phyloP scores from a whole-genome alignment of 2,113 vertebrate species.

The Pseudorasbora parva region DNA sequence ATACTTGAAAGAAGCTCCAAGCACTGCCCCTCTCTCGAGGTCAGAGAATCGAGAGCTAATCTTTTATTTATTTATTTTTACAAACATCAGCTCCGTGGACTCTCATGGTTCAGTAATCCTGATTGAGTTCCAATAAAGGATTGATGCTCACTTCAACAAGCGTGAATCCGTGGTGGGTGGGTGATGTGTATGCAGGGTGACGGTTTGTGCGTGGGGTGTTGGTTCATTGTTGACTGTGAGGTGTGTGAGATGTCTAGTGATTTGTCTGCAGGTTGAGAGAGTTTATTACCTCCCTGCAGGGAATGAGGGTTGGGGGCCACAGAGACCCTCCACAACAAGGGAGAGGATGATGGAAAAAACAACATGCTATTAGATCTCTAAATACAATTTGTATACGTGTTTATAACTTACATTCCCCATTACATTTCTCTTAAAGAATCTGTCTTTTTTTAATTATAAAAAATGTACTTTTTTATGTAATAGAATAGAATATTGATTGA shows the following conservation, averaged over 20 bases:
- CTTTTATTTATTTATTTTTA: not conserved
- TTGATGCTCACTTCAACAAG: not conserved
- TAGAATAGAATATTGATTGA: too few relatives aligned
- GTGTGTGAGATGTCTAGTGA: not conserved
- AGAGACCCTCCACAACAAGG: not conserved
- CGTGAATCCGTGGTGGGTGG: not conserved
- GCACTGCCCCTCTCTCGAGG: not conserved
- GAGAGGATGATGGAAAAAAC: not conserved
- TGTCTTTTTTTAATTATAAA: too few relatives aligned
- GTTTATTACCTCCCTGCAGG: not conserved
- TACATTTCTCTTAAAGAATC: not conserved
- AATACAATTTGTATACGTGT: not conserved
- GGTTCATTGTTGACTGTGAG: not conserved
- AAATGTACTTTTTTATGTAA: too few relatives aligned
- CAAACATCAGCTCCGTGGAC: not conserved
- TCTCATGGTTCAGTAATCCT: slow-evolving; percentile 16
- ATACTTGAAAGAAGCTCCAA: slow-evolving; percentile 13
- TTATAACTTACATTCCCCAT: not conserved
- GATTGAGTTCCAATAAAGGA: slow-evolving; percentile 30
- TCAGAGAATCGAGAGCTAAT: not conserved
- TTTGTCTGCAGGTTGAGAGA: not conserved
- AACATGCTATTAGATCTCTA: not conserved
- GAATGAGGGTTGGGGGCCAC: not conserved
- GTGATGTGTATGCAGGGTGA: not conserved
- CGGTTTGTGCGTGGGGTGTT: not conserved